Evolutionary conservation across 1,140 invertebrate species (phyloP).

Genomic region (Bombus haemorrhoidalis): DNA sequence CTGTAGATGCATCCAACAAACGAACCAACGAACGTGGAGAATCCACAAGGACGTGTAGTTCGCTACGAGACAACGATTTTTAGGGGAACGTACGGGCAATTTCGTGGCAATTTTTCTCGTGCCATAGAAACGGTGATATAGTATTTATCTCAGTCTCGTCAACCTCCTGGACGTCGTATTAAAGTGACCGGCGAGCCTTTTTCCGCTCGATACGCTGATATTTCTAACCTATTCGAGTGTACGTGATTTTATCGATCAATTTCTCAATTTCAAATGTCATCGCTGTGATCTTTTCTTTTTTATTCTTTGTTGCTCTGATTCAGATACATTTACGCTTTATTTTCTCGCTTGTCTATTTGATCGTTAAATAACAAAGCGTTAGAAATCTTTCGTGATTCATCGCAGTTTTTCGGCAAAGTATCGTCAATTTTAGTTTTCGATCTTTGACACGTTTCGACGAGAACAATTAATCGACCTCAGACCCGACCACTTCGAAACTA

Average conservation of each 20-base stretch:
- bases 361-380: too few relatives aligned
- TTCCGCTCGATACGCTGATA: background rate
- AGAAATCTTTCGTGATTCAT: too few relatives aligned
- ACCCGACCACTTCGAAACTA: too few relatives aligned
- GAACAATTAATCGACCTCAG: too few relatives aligned
- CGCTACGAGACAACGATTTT: conserved; percentile 49
- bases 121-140: conserved; percentile 13
- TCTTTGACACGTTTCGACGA: too few relatives aligned
- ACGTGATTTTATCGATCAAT: background rate
- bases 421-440: too few relatives aligned
- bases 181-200: background rate
- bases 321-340: too few relatives aligned
- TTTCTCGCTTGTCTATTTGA: too few relatives aligned
- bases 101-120: conserved; percentile 42
- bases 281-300: background rate
- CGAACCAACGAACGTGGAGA: conserved; percentile 34
- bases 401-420: too few relatives aligned
- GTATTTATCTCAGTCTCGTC: conserved; percentile 38
- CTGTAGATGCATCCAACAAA: conserved; percentile 40
- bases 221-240: background rate
- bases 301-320: too few relatives aligned
- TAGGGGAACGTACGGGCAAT: background rate
- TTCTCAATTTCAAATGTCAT: background rate
- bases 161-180: background rate
- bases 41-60: conserved; percentile 49